Evolutionary conservation across 2,797 vertebrate species (phyloP).

Genomic region (Gymnoscopelus microlampas): DNA sequence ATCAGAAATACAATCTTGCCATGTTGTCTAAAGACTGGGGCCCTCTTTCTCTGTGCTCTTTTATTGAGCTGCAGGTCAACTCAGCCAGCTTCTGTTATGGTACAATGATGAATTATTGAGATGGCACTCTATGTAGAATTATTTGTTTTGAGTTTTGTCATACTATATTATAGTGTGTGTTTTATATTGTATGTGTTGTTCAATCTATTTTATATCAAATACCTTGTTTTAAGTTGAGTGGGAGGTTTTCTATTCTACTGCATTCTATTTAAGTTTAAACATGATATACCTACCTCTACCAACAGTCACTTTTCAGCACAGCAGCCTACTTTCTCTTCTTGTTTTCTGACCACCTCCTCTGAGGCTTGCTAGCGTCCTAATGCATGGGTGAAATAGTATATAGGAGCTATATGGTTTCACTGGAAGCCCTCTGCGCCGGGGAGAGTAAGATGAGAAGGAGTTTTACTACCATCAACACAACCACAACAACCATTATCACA

Average conservation of each 20-base stretch:
- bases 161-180: too few relatives aligned
- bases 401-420: slow-evolving; percentile 51
- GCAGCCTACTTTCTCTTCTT: slow-evolving; percentile 4
- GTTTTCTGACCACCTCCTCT: slow-evolving; percentile 3
- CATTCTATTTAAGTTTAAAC: too few relatives aligned
- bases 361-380: slow-evolving; percentile 11
- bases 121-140: too few relatives aligned
- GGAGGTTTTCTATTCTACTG: too few relatives aligned
- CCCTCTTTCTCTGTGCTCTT: slow-evolving; percentile 16
- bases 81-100: background rate
- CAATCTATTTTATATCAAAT: too few relatives aligned
- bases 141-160: background rate
- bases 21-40: slow-evolving; percentile 34
- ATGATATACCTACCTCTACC: too few relatives aligned
- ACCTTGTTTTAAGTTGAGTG: too few relatives aligned
- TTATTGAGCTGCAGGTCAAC: background rate
- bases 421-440: slow-evolving; percentile 30
- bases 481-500: slow-evolving; percentile 8
- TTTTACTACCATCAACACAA: slow-evolving; percentile 34
- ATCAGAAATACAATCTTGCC: slow-evolving; percentile 5
- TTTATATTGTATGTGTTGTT: too few relatives aligned
- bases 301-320: background rate
- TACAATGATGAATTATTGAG: background rate
- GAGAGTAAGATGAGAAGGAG: slow-evolving; percentile 59
- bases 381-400: slow-evolving; percentile 52